Percentiles rank a stretch among this genome's conserved stretches.
Evolutionary conservation across 2,888 invertebrate genomes (phyloP).

Genomic region (Prosopocoilus inquinatus): DNA sequence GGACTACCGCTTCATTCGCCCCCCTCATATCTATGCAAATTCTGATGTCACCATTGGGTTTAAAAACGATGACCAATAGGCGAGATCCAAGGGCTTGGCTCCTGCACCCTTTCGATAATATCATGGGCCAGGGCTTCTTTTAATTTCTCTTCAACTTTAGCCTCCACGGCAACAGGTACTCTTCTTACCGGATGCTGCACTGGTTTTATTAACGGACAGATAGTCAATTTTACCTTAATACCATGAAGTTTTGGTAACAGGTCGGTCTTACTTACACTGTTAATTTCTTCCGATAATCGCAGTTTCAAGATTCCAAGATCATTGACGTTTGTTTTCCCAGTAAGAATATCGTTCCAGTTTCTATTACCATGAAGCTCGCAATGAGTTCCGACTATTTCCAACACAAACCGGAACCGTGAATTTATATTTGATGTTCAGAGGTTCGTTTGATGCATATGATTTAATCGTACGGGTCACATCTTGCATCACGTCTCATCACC

Average conservation of each 20-base stretch:
- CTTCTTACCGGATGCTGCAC: slow-evolving; percentile 13
- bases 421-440: slow-evolving; percentile 2
- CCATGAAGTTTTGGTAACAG: slow-evolving; percentile 1
- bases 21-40: slow-evolving; percentile 43
- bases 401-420: background rate
- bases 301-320: slow-evolving; percentile 4
- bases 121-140: slow-evolving; percentile 18
- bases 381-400: background rate
- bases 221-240: background rate
- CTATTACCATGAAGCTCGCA: background rate
- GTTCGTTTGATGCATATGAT: slow-evolving; percentile 3
- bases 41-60: slow-evolving; percentile 33
- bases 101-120: slow-evolving; percentile 38
- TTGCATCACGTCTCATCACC: background rate
- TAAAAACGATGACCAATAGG: slow-evolving; percentile 38
- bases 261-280: background rate
- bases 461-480: background rate
- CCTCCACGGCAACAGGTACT: slow-evolving; percentile 15
- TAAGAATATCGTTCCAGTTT: slow-evolving; percentile 2
- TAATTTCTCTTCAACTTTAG: slow-evolving; percentile 25
- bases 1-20: slow-evolving; percentile 36
- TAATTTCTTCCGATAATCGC: background rate
- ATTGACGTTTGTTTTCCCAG: slow-evolving; percentile 2
- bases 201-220: slow-evolving; percentile 5
- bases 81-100: slow-evolving; percentile 39